Percentiles rank a stretch among this genome's conserved stretches.
Conservation (phyloP, 2,888 invertebrate species). For the Zelleria hepariella region DNA sequence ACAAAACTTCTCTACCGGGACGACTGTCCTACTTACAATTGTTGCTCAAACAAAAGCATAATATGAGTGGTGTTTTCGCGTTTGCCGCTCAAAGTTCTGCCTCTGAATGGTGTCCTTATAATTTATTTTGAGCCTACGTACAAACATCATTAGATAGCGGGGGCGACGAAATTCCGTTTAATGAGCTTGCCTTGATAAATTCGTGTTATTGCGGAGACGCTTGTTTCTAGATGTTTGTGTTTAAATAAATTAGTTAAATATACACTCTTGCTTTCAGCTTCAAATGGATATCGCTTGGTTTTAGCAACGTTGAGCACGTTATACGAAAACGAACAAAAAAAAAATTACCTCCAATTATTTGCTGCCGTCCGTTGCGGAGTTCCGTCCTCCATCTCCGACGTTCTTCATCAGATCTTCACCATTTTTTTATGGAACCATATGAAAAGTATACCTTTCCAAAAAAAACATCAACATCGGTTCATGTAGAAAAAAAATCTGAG, state of each 20-base stretch:
- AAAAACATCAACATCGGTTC: too few species aligned
- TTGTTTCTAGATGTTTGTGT: neutral
- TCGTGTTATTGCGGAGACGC: constrained; percentile 7
- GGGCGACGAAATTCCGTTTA: constrained; percentile 26
- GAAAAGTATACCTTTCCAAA: too few species aligned
- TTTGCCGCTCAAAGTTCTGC: neutral
- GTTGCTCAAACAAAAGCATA: constrained; percentile 7
- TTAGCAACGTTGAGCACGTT: too few species aligned
- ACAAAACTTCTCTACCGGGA: neutral
- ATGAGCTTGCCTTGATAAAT: constrained; percentile 25
- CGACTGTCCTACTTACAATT: neutral
- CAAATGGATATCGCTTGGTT: too few species aligned
- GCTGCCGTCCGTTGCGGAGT: too few species aligned
- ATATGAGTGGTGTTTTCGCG: constrained; percentile 6
- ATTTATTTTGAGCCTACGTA: constrained; percentile 17
- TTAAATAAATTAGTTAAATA: neutral
- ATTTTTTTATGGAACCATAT: too few species aligned
- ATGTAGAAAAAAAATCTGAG: too few species aligned
- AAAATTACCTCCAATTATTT: too few species aligned
- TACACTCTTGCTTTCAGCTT: too few species aligned
- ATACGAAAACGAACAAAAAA: too few species aligned
- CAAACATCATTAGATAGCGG: constrained; percentile 28
- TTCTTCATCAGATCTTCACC: too few species aligned
- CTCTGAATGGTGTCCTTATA: neutral
- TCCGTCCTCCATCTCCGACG: too few species aligned